Percentiles rank a stretch among this genome's conserved stretches.
These are phyloP conservation scores for Euthynnus affinis DNA, from an alignment of 2,797 vertebrate genomes.

Conservation along the genomic window DNA sequence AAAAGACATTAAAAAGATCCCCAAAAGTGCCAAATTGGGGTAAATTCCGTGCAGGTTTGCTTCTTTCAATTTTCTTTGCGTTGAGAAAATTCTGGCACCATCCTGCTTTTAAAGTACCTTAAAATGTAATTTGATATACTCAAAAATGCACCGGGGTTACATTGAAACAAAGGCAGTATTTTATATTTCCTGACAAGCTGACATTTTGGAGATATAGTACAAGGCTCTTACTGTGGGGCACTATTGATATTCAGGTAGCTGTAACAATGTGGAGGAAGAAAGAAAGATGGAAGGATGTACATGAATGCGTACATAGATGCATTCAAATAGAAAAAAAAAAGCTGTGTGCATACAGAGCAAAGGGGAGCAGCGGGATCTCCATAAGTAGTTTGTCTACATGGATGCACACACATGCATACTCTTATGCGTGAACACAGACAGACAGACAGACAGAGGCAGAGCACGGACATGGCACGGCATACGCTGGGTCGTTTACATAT, in stretches of 20 bases:
- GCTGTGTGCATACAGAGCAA: constrained; percentile 3
- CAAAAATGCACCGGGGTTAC: background rate
- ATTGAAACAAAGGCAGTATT: background rate
- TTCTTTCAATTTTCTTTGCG: background rate
- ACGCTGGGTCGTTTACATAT: constrained; percentile 54
- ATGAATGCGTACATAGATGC: constrained; percentile 3
- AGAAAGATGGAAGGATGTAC: constrained; percentile 1
- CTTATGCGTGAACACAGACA: constrained; percentile 53
- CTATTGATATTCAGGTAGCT: constrained; percentile 7
- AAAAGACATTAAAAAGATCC: background rate
- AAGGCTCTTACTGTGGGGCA: background rate
- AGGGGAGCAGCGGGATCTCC: constrained; percentile 34
- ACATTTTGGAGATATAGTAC: background rate
- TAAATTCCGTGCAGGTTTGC: background rate
- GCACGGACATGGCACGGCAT: constrained; percentile 39
- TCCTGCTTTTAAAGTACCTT: background rate
- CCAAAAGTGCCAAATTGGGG: background rate
- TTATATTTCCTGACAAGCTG: background rate
- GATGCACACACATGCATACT: constrained; percentile 55
- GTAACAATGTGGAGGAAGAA: constrained; percentile 1
- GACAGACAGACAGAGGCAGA: constrained; percentile 14
- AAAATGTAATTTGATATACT: background rate
- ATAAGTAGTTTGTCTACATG: constrained; percentile 58
- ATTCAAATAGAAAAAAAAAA: constrained; percentile 14
- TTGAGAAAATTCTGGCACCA: background rate